A percentile compares a stretch with the other conserved stretches of the same genome.
Evolutionary conservation across 2,113 vertebrate species (phyloP).

Genomic region (Prinia subflava): DNA sequence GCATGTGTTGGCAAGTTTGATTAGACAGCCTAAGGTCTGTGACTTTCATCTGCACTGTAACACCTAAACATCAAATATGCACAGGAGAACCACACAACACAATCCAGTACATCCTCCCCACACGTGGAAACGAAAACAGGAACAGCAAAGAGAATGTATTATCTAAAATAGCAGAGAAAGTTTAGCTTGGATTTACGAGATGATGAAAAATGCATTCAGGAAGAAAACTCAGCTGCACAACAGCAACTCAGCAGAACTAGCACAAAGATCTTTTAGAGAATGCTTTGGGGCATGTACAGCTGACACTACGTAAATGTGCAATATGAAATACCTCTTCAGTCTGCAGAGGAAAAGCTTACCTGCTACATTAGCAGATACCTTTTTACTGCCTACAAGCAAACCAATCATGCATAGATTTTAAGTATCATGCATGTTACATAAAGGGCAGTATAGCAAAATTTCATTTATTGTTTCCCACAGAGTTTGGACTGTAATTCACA

Average conservation of each 20-base stretch:
- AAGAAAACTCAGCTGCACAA: not conserved
- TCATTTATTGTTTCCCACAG: not conserved
- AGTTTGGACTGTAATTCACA: not conserved
- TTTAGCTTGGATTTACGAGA: not conserved
- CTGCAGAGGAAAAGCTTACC: not conserved
- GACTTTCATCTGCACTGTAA: not conserved
- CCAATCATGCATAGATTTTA: not conserved
- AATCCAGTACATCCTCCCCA: not conserved
- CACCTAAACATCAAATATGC: not conserved
- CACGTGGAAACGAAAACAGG: not conserved
- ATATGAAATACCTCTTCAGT: not conserved
- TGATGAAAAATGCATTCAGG: not conserved
- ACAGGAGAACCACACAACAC: not conserved
- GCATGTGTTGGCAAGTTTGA: not conserved
- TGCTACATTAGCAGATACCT: not conserved
- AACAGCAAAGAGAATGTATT: not conserved
- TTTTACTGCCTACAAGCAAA: not conserved
- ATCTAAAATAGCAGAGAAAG: not conserved
- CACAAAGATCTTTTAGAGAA: not conserved
- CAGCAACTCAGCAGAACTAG: not conserved
- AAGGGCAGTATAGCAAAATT: not conserved
- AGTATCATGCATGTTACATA: not conserved
- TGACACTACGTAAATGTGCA: not conserved
- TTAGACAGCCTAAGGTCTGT: not conserved
- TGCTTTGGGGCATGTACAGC: not conserved